Evolutionary conservation across 2,888 invertebrate genomes (phyloP).

Genomic region (Rotaria magnacalcarata): DNA sequence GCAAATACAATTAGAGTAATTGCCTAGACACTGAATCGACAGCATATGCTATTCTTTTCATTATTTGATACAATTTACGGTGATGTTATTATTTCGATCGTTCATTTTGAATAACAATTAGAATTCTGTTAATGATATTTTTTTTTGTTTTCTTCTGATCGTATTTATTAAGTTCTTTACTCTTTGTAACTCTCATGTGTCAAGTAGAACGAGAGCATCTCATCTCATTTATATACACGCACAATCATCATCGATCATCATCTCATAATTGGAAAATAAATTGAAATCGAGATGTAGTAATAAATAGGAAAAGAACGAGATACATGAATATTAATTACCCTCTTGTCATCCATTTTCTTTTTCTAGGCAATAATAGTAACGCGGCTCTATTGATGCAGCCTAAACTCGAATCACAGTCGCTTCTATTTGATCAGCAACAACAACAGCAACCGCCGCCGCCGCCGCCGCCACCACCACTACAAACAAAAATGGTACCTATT

Average conservation of each 20-base stretch:
- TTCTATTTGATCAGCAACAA: neutral
- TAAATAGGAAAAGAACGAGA: neutral
- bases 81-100: neutral
- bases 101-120: neutral
- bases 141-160: neutral
- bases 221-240: constrained; percentile 25
- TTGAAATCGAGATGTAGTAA: constrained; percentile 12
- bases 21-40: neutral
- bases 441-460: no score
- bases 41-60: neutral
- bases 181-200: neutral
- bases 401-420: neutral
- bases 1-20: neutral
- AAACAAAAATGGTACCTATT: constrained; percentile 22
- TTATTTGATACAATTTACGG: neutral
- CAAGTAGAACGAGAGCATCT: constrained; percentile 8
- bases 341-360: constrained; percentile 11
- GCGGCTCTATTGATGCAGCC: neutral
- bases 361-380: constrained; percentile 6
- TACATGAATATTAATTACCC: constrained; percentile 8
- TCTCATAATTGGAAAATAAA: constrained; percentile 28
- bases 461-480: neutral
- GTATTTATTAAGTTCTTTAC: neutral
- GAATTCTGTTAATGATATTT: neutral
- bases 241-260: constrained; percentile 35